Evolutionary conservation across 1,140 invertebrate species (phyloP).

Genomic region (Drosophila punjabiensis): DNA sequence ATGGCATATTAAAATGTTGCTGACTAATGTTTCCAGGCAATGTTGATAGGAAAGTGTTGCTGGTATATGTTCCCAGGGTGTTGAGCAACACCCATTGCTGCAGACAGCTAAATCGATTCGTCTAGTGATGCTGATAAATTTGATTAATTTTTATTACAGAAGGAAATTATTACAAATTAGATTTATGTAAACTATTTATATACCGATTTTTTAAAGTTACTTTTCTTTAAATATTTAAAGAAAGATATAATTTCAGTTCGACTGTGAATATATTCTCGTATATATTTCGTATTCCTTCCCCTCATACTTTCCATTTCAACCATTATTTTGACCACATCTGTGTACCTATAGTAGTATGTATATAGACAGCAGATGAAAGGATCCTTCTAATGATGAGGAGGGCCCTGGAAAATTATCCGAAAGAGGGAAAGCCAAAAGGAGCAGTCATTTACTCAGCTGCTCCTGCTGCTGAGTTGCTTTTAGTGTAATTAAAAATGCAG

Average conservation of each 20-base stretch:
- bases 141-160: neutral
- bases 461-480: constrained; percentile 56
- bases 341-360: neutral
- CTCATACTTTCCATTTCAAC: constrained; percentile 1
- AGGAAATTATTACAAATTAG: neutral
- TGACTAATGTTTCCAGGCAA: neutral
- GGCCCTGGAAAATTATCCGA: constrained; percentile 42
- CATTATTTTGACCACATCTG: constrained; percentile 2
- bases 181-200: neutral
- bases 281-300: neutral
- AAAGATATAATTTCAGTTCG: neutral
- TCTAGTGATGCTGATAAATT: neutral
- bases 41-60: neutral
- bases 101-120: neutral
- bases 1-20: neutral
- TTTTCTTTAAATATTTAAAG: neutral
- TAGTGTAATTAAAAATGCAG: constrained; percentile 77
- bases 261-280: neutral
- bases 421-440: constrained; percentile 25
- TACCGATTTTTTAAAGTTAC: neutral
- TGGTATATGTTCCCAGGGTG: too few species aligned
- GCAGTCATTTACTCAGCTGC: constrained; percentile 41
- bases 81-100: neutral
- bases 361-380: constrained; percentile 7
- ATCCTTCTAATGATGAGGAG: constrained; percentile 15